Percentiles rank a stretch among this genome's conserved stretches.
Conservation (phyloP, 2,888 invertebrate genomes). For the Dinocampus coccinellae region DNA sequence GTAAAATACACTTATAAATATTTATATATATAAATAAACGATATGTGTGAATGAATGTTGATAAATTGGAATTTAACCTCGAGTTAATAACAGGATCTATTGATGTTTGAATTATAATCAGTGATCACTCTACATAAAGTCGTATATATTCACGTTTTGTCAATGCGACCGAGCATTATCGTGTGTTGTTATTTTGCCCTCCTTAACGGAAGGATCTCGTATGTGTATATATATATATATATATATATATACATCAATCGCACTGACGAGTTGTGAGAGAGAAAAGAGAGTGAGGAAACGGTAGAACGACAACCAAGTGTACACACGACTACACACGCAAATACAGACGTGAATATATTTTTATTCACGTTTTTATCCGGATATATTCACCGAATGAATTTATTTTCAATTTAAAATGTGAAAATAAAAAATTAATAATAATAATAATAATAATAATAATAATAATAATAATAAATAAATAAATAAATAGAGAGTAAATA, state of each 20-base stretch:
- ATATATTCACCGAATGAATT: slow-evolving; percentile 8
- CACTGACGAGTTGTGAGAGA: slow-evolving; percentile 34
- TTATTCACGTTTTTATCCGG: slow-evolving; percentile 9
- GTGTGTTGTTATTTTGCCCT: not conserved
- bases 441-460: not conserved
- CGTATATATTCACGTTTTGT: not conserved
- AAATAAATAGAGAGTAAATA: too few species aligned
- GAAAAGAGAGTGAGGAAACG: slow-evolving; percentile 36
- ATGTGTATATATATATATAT: not conserved
- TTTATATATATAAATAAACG: too few species aligned
- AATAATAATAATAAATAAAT: not conserved
- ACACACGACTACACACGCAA: not conserved
- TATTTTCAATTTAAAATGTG: not conserved
- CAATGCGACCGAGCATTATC: not conserved
- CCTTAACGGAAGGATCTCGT: slow-evolving; percentile 10
- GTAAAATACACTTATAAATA: not conserved
- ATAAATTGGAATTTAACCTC: slow-evolving; percentile 2
- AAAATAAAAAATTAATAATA: not conserved
- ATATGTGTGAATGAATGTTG: too few species aligned
- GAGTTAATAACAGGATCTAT: not conserved
- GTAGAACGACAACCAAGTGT: not conserved
- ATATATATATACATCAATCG: slow-evolving; percentile 1
- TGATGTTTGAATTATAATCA: not conserved
- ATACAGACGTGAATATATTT: slow-evolving; percentile 1
- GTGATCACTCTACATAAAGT: not conserved